Conservation (phyloP, 2,797 vertebrate species). For the Fringilla coelebs region DNA sequence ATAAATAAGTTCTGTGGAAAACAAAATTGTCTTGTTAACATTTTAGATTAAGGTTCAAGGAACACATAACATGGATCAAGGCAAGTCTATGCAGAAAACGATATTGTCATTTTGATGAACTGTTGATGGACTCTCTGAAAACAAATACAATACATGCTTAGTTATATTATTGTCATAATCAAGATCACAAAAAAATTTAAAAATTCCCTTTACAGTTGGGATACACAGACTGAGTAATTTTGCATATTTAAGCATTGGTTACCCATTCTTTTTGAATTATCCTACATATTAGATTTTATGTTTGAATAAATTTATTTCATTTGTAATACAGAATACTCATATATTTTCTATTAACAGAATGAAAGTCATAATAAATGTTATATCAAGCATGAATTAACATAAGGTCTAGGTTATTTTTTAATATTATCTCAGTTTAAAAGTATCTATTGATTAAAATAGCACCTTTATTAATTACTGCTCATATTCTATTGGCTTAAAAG, state of each 20-base stretch:
- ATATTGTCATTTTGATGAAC: rapidly evolving
- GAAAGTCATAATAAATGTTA: background rate
- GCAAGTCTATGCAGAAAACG: background rate
- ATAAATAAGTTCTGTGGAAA: background rate
- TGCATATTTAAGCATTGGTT: background rate
- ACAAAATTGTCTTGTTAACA: background rate
- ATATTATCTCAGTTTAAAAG: background rate
- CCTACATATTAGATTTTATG: background rate
- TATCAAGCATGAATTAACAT: background rate
- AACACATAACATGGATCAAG: background rate
- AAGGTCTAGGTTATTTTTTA: background rate
- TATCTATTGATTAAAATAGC: background rate
- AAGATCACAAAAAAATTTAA: background rate
- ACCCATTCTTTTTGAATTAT: background rate
- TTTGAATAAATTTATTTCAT: background rate
- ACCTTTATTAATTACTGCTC: background rate
- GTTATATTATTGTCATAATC: background rate
- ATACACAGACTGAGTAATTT: background rate
- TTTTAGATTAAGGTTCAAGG: background rate
- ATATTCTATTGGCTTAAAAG: background rate
- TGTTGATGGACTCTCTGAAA: background rate
- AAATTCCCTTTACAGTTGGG: background rate
- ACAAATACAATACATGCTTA: background rate
- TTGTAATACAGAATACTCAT: background rate
- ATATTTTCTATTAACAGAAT: background rate